Base-by-base conservation (phyloP, 2,888 invertebrate species). In the Cheilosia grossa region DNA sequence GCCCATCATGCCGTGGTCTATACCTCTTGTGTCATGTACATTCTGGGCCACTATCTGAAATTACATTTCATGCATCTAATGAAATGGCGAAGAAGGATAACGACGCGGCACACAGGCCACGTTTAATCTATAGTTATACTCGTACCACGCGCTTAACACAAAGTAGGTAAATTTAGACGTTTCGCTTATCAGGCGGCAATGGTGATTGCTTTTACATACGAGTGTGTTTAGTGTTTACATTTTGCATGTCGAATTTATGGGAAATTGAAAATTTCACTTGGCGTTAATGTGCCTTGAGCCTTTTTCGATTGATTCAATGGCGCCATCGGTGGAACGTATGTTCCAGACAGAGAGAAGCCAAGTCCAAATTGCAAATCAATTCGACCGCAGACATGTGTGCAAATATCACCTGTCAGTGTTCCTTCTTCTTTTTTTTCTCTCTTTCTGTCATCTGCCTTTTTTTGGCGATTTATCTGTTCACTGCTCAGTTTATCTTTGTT, bases 31-130 rank as follows among this genome's bases (percentile, higher is more conserved):
- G 63, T 72, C 56, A 61, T 78, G 66, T 82, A 77, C 37, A 37
- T 82, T 59, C 72, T 82, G 59, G 78, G 47, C 21, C 79, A 74
- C 83, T 83, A 83, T 83, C 83, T 83, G 53, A 83, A 83, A 80
- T 83, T 80, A 83, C 83, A 75, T 83, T 83, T 83, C 83, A 70
- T 70, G 74, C 80, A 79, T 80, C 80, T 83, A 83, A 83, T 83
- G 83, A 83, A 80, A 83, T 80, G 80, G 73, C 69, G 63, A 59
- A 73, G 80, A 83, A 80, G 80, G 80, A 83, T 83, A 80, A 69
- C 80, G 47, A 70, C 30, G 30, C 73, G 27, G 54, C 64, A 67
- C 66, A 42, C 42, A 10, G 59, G 63, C 74, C 30, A 21, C 44
- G 59, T 61, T 80, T 51, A 80, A 64, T 66, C 66, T 37, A 47